phyloP scores from a whole-genome alignment of 2,888 invertebrate genomes.

The Xestia xanthographa region DNA sequence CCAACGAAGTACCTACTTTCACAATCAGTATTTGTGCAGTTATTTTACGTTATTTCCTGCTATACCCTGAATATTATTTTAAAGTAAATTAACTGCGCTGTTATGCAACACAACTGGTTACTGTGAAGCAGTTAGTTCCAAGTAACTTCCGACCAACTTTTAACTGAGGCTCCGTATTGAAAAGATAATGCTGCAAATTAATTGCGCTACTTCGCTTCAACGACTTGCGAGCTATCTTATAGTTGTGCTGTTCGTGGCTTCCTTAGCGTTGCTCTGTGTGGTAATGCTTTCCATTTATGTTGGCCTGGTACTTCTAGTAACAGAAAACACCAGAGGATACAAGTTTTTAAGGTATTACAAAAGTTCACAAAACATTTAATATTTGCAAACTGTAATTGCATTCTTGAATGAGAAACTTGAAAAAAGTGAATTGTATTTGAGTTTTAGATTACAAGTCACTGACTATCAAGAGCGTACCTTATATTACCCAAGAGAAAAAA shows the following conservation, averaged over 20 bases:
- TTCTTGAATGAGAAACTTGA: not conserved
- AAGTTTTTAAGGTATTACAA: conserved; percentile 2
- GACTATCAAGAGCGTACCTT: not conserved
- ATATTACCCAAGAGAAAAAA: not conserved
- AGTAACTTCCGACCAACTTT: conserved; percentile 58
- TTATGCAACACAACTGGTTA: conserved; percentile 53
- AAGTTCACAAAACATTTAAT: not conserved
- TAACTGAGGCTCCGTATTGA: conserved; percentile 61
- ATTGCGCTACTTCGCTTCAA: conserved; percentile 53
- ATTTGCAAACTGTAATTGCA: not conserved
- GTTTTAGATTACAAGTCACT: not conserved
- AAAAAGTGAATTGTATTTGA: not conserved
- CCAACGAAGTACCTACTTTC: not conserved
- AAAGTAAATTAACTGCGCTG: conserved; percentile 50
- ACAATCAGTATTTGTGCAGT: conserved; percentile 10
- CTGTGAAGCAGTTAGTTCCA: conserved; percentile 43
- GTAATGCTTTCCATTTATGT: conserved; percentile 10
- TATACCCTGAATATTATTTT: conserved; percentile 33
- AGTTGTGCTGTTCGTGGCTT: conserved; percentile 20
- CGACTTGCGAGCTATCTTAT: conserved; percentile 43
- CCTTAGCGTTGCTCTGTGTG: conserved; percentile 6
- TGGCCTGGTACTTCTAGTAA: not conserved
- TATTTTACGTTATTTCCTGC: conserved; percentile 10
- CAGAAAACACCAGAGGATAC: not conserved
- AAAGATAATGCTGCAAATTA: conserved; percentile 64